phyloP scores from a whole-genome alignment of 2,113 vertebrate species.

The Typhlomys cinereus region DNA sequence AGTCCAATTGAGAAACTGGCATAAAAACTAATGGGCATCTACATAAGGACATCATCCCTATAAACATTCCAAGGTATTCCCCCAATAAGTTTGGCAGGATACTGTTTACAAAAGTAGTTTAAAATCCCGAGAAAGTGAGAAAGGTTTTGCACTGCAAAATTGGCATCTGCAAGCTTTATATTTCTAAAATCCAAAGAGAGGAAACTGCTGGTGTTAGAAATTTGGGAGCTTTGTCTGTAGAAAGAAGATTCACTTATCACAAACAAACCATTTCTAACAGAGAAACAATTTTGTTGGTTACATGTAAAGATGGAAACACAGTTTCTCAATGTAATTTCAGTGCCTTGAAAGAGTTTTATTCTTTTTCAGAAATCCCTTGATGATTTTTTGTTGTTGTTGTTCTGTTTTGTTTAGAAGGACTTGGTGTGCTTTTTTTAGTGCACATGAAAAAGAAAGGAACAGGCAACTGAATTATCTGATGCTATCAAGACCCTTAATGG shows the following conservation, averaged over 20 bases:
- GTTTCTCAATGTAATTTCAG: slow-evolving; percentile 55
- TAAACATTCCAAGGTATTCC: background rate
- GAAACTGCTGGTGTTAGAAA: slow-evolving; percentile 3
- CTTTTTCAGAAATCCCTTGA: slow-evolving; percentile 45
- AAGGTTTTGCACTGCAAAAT: background rate
- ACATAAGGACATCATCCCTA: background rate
- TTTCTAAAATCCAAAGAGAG: slow-evolving; percentile 43
- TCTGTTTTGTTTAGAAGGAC: slow-evolving; percentile 54
- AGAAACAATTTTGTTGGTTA: slow-evolving; percentile 51
- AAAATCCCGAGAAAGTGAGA: background rate
- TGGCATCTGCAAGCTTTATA: background rate
- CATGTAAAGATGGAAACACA: slow-evolving; percentile 49
- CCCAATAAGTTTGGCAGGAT: background rate
- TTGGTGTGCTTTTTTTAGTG: slow-evolving; percentile 30
- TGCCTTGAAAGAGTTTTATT: slow-evolving; percentile 56
- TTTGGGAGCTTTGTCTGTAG: background rate
- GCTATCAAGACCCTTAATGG: background rate
- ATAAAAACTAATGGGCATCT: background rate
- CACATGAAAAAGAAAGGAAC: slow-evolving; percentile 54
- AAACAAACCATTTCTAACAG: slow-evolving; percentile 61
- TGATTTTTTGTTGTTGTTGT: slow-evolving; percentile 49
- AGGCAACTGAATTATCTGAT: background rate
- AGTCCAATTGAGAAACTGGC: background rate
- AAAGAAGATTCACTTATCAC: slow-evolving; percentile 57
- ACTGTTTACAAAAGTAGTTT: background rate